Evolutionary conservation across 2,888 invertebrate genomes (phyloP), one percentile per base, ranked within the genome.

Genomic region (Mesorhabditis belari): DNA sequence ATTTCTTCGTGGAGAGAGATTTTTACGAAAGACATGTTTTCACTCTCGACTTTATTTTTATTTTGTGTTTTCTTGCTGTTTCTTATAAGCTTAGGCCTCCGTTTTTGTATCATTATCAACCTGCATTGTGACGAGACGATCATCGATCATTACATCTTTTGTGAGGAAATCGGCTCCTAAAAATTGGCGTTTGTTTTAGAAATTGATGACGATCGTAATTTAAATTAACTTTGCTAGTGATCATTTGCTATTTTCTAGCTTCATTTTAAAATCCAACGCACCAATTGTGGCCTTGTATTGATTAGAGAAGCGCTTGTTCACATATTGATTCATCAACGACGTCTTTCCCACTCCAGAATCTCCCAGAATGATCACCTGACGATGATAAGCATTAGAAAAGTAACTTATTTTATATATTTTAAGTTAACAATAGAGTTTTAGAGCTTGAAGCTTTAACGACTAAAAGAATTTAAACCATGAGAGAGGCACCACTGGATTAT

Each of bases 101-200:
- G 44, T n/a, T 9, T n/a, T 23, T 21, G 4, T 6, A 50, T n/a
- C 12, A 4, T 35, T 19, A 52, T 25, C 19, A 51, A 85, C 84
- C 83, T 85, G 98, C 91, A 98, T 92, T 77, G 98, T 98, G 73
- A 99, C 96, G 81, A 94, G 89, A 82, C 94, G 88, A 85, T 96
- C 95, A 82, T 98, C 96, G n/a, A 98, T 94, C 81, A 84, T 84
- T 17, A 86, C 84, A 85, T 99, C 98, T 85, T 98, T 98, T 78
- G 96, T 98, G 79, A 98, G 88, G 85, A 99, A 99, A 86, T 99
- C 98, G 71, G 98, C 98, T 71, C 98, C 98, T 84, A 98, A 98
- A 71, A 98, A 98, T n/a, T n/a, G n/a, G n/a, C n/a, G n/a, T n/a
- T n/a, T n/a, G 6, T 17, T 12, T 12, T 35, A 35, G 17, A 35